phyloP scores from a whole-genome alignment of 1,140 invertebrate species.

The Zaprionus nigranus region DNA sequence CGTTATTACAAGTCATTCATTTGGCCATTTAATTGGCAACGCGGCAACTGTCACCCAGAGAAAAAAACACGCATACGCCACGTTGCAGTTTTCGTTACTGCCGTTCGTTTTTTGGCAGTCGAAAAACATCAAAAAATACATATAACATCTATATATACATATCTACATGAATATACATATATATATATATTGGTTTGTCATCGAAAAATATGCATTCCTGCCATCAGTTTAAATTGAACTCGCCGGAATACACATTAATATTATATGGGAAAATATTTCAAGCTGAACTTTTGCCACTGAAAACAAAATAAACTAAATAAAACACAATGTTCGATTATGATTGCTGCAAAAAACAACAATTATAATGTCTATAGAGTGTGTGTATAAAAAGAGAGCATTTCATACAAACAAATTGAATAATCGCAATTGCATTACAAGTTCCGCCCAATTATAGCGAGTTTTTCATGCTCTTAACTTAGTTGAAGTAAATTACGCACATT shows the following conservation, averaged over 20 bases:
- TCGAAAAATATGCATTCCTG: background rate
- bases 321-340: slow-evolving; percentile 19
- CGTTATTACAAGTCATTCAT: slow-evolving; percentile 76
- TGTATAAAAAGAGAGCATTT: slow-evolving; percentile 12
- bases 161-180: background rate
- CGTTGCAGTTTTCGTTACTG: slow-evolving; percentile 10
- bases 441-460: slow-evolving; percentile 15
- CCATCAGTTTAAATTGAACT: background rate
- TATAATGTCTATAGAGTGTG: slow-evolving; percentile 4
- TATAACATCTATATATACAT: too few species aligned
- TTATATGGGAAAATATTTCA: slow-evolving; percentile 11
- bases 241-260: background rate
- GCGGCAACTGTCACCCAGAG: slow-evolving; percentile 9
- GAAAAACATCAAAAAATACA: slow-evolving; percentile 7
- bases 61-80: slow-evolving; percentile 11
- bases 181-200: background rate
- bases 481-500: slow-evolving; percentile 59
- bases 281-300: background rate
- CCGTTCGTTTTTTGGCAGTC: background rate
- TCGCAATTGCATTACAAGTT: slow-evolving; percentile 42
- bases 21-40: slow-evolving; percentile 58
- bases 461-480: slow-evolving; percentile 60
- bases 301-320: slow-evolving; percentile 5
- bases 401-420: slow-evolving; percentile 30
- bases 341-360: slow-evolving; percentile 21